Base-by-base conservation (phyloP, 2,888 invertebrate species). In the Amphipyra berbera region DNA sequence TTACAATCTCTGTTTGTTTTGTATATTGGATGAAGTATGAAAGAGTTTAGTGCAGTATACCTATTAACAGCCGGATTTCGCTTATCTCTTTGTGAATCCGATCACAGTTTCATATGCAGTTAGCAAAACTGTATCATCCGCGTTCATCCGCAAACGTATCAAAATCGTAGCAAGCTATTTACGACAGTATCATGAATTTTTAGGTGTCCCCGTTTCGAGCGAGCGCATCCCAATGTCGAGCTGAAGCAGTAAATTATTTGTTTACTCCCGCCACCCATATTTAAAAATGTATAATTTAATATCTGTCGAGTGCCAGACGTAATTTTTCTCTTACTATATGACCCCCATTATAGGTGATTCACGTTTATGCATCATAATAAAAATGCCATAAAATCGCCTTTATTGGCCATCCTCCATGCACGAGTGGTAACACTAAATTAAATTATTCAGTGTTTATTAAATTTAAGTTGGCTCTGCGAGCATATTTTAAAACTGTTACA, bases 281-380 rank as follows among this genome's bases (percentile, higher is more conserved):
- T 83, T 84, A 84, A 83, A 86, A 85, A 77, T 82, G 76, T 80
- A 82, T 82, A 79, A 82, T 86, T 84, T 84, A 77, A 86, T 86
- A 85, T 86, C 85, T 86, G 82, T 82, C 76, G 83, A 86, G 84
- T 80, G 83, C 71, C 76, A 79, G 72, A 78, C 77, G 80, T 88
- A 86, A 84, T 83, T 88, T 89, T 88, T 88, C 80, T 86, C 82
- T 77, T 87, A 83, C 79, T 79, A 82, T 79, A 81, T 79, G 77
- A 78, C 72, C 46, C 68, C 87, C 90, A 88, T 92, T 90, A 91
- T 87, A 86, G 87, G 85, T 92, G 92, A 94, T 94, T 92, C 90
- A 93, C 89, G 91, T 90, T 92, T 90, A 91, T 93, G 92, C 90
- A 90, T 93, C 93, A 94, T 91, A 93, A 94, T 95, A 94, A 94